phyloP scores from a whole-genome alignment of 2,113 vertebrate species.

The Ailuropoda melanoleuca region DNA sequence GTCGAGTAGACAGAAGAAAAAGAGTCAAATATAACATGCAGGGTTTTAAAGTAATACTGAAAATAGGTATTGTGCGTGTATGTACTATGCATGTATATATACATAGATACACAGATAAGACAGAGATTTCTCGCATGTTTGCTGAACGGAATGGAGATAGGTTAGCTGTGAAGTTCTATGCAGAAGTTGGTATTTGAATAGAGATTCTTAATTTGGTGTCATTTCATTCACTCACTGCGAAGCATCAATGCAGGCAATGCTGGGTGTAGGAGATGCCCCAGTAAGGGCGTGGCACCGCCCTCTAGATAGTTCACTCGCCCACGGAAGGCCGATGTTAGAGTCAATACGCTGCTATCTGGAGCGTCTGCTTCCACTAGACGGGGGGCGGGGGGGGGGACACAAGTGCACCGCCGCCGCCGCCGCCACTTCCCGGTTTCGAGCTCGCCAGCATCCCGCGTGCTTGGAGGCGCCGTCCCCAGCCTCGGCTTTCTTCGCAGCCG shows the following conservation, averaged over 20 bases:
- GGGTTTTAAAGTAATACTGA: background rate
- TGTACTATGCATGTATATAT: background rate
- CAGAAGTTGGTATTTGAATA: background rate
- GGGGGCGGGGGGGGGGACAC: too few relatives aligned
- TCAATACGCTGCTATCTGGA: rapidly evolving
- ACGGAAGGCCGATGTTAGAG: background rate
- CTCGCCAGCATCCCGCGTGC: rapidly evolving
- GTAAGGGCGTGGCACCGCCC: background rate
- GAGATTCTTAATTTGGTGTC: background rate
- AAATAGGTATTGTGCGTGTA: background rate
- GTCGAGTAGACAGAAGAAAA: background rate
- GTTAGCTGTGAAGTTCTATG: background rate
- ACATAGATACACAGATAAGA: background rate
- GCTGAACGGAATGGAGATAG: background rate
- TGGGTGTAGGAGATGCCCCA: background rate
- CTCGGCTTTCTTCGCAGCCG: rapidly evolving
- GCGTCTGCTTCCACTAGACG: rapidly evolving
- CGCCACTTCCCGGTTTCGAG: too few relatives aligned
- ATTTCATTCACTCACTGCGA: background rate
- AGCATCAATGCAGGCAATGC: background rate
- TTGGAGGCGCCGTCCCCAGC: rapidly evolving
- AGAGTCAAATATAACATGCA: background rate
- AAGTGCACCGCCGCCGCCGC: too few relatives aligned
- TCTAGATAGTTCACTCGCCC: background rate
- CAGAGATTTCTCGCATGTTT: background rate